phyloP scores from a whole-genome alignment of 2,888 invertebrate species.

The Agrenia bidenticulata region DNA sequence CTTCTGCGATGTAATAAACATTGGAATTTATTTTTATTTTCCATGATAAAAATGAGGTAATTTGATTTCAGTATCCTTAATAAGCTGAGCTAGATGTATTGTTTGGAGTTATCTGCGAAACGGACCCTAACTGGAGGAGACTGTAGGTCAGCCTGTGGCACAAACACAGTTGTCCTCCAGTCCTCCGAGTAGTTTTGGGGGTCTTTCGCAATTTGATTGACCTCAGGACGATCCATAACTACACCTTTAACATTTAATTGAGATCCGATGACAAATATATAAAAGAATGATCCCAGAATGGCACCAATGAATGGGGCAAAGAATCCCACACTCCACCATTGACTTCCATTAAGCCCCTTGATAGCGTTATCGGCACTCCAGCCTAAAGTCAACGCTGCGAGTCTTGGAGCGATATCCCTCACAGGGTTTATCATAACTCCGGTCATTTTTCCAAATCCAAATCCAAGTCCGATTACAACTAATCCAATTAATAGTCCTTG shows the following conservation, averaged over 20 bases:
- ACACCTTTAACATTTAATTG: slow-evolving; percentile 29
- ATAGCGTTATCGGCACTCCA: slow-evolving; percentile 56
- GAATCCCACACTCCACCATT: slow-evolving; percentile 47
- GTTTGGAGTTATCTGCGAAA: too few relatives aligned
- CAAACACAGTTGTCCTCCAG: slow-evolving; percentile 33
- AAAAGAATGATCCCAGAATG: slow-evolving; percentile 40
- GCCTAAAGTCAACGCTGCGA: slow-evolving; percentile 60
- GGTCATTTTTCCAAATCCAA: not conserved
- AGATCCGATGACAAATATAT: slow-evolving; percentile 42
- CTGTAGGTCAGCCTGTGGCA: slow-evolving; percentile 21
- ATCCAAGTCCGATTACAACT: slow-evolving; percentile 7
- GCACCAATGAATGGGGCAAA: slow-evolving; percentile 48
- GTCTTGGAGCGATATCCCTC: slow-evolving; percentile 61
- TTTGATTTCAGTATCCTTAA: too few relatives aligned
- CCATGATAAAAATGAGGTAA: not conserved
- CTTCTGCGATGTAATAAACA: too few relatives aligned
- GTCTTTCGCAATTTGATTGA: too few relatives aligned
- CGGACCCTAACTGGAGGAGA: too few relatives aligned
- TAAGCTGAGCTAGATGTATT: too few relatives aligned
- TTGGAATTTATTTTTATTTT: too few relatives aligned
- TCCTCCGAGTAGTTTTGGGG: too few relatives aligned
- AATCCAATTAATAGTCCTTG: slow-evolving; percentile 8
- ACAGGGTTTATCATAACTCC: slow-evolving; percentile 60
- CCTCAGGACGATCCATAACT: too few relatives aligned
- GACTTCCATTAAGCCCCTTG: slow-evolving; percentile 15